Evolutionary conservation across 1,140 invertebrate species (phyloP), one percentile per base, ranked within the genome.

Genomic region (Hyphantria cunea): DNA sequence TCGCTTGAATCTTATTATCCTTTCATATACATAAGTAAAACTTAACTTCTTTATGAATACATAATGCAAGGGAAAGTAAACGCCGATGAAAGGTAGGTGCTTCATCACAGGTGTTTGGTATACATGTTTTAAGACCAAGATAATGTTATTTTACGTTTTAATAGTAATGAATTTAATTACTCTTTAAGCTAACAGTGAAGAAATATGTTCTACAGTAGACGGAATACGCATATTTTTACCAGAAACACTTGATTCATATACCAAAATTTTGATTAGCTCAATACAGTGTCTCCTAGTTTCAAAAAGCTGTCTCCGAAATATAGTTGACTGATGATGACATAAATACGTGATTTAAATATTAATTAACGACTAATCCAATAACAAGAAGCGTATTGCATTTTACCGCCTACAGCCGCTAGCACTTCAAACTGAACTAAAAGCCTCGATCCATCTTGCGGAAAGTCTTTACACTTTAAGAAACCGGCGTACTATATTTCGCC

Each of bases 361-460:
- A 72, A 63, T 56, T 66, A 65, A 14, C 47, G 61, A 66, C 53
- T 75, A 75, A 75, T 73, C 55, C 63, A 53, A 73, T 76, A 74
- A 72, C 70, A 69, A 70, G 51, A 56, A 67, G 58, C 45, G 51
- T 61, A 74, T 52, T 72, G 72, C 72, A 80, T 76, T 79, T 75
- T 64, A 70, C 56, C 70, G 77, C 72, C 77, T 73, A 50, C 73
- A 83, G 76, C 79, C 82, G 80, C 53, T 69, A 72, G 54, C 50
- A 66, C 77, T 66, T 72, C 68, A 77, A 78, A 78, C 80, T 78
- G 80, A 82, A 70, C 74, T 84, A 84, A 86, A 86, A 86, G 84
- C 84, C 73, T 84, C 77, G 73, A 82, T 83, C 79, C 82, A 83
- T 86, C 78, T 84, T 79, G 70, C 53, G 66, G 68, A 67, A 78